These are phyloP conservation scores for Glaucidium brasilianum DNA, from an alignment of 2,113 vertebrate genomes.

Conservation along the genomic window DNA sequence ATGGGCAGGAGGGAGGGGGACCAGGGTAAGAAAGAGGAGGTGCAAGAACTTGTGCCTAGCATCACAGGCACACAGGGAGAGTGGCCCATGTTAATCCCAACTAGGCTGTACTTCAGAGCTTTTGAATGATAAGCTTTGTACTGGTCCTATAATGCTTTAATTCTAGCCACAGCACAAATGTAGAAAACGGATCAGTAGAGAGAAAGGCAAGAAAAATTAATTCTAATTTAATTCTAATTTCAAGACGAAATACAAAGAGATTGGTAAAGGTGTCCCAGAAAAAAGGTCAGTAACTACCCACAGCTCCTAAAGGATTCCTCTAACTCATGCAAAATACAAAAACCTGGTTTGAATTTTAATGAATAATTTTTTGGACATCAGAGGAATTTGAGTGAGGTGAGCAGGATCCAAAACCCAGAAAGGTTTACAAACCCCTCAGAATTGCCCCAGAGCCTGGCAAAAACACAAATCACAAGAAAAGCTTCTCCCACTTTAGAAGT, in stretches of 20 bases:
- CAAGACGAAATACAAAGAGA: background rate
- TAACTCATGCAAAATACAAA: background rate
- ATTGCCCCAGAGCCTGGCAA: background rate
- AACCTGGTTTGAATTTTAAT: background rate
- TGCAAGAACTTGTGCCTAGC: background rate
- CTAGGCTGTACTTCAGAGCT: background rate
- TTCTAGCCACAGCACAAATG: background rate
- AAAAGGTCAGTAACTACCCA: background rate
- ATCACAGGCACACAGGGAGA: background rate
- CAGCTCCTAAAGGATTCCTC: background rate
- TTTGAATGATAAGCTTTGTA: background rate
- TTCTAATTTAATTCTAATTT: background rate
- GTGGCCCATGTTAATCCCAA: background rate
- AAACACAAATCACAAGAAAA: background rate
- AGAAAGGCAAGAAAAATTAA: background rate
- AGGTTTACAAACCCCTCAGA: background rate
- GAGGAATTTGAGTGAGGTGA: background rate
- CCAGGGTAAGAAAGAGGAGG: background rate
- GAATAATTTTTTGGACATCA: background rate
- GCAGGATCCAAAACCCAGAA: background rate
- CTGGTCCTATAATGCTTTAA: background rate
- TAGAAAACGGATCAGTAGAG: background rate
- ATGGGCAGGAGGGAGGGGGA: no score
- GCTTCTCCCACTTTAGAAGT: background rate
- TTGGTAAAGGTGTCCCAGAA: background rate